Base-by-base conservation (phyloP, 2,113 vertebrate species). In the Benitochromis conjunctus region DNA sequence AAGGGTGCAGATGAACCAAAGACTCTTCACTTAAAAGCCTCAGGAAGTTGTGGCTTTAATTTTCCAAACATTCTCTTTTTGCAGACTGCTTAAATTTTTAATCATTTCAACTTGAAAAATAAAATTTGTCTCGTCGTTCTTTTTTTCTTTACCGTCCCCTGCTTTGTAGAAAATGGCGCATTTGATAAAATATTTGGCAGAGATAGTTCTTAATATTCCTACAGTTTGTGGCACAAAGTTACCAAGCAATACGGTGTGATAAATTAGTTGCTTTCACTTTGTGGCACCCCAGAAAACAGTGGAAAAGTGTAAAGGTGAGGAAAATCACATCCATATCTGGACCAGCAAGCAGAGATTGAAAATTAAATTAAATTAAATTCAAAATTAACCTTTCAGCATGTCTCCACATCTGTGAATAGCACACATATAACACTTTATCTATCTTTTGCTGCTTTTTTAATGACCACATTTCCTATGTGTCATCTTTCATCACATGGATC, bases 321-420 rank as follows among this genome's bases (percentile, higher is more conserved):
- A 91, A 95, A 96, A 96, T 96, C 86, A 91, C 92, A 94, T 93
- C 94, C 93, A 93, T 95, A 95, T 94, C 94, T 90, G 83, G 94
- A 92, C 86, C 85, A 62, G 60, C 85, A 64, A 55, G 26, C 26
- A 54, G 51, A 53, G 3, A n/a, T n/a, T n/a, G n/a, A n/a, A n/a
- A n/a, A n/a, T n/a, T n/a, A n/a, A n/a, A n/a, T n/a, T n/a, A n/a
- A n/a, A n/a, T n/a, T n/a, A n/a, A n/a, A n/a, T n/a, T n/a, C n/a
- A n/a, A n/a, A n/a, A n/a, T n/a, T n/a, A n/a, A n/a, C n/a, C n/a
- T n/a, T n/a, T n/a, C 77, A 81, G 29, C 34, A 57, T 41, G 57
- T 21, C 19, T 84, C 26, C 41, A 60, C 31, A 56, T 43, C 21
- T 84, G 84, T 78, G 51, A 88, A 79, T 58, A 81, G 41, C 78